Conservation (phyloP, 2,888 invertebrate species). For the Norana najaformis region DNA sequence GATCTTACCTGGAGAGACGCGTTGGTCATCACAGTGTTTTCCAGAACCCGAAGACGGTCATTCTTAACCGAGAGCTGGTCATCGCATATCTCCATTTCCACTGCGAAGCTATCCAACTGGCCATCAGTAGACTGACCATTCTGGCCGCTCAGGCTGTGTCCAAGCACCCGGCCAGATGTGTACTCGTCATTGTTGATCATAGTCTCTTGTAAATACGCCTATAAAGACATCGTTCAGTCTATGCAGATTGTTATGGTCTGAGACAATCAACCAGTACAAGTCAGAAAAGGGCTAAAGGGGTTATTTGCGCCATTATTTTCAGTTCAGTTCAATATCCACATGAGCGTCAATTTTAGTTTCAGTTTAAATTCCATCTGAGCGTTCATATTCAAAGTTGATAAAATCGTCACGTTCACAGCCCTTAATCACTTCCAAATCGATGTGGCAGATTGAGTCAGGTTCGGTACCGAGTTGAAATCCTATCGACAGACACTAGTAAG, state of each 20-base stretch:
- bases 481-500: no score
- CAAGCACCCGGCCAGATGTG: constrained; percentile 26
- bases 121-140: constrained; percentile 29
- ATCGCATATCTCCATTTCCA: constrained; percentile 36
- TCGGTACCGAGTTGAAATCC: no score
- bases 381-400: neutral
- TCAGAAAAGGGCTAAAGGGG: neutral
- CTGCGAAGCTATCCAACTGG: constrained; percentile 27
- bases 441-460: no score
- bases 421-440: neutral
- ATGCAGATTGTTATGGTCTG: neutral
- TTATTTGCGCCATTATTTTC: neutral
- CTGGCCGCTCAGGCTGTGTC: constrained; percentile 7
- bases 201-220: constrained; percentile 43
- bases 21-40: constrained; percentile 38
- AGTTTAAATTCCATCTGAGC: neutral
- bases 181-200: constrained; percentile 41
- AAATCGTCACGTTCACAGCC: neutral
- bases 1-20: constrained; percentile 40
- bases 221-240: neutral
- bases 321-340: neutral
- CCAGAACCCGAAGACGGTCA: constrained; percentile 36
- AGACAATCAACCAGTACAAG: no score
- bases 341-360: neutral
- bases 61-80: constrained; percentile 25